A percentile compares a stretch with the other conserved stretches of the same genome.
phyloP scores from a whole-genome alignment of 2,888 invertebrate species.

The Eupithecia vulgata region DNA sequence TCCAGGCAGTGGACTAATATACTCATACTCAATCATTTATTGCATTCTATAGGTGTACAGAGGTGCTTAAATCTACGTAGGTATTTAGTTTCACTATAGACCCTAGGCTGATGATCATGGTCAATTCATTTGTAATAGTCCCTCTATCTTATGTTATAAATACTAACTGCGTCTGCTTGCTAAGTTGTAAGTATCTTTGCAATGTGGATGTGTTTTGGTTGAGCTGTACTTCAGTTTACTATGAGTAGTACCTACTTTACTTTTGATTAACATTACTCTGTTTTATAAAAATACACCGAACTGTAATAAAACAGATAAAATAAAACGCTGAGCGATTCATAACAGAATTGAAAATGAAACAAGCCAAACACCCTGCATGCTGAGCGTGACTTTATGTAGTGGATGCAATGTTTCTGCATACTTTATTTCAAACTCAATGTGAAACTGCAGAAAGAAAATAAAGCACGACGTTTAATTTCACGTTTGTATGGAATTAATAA shows the following conservation, averaged over 20 bases:
- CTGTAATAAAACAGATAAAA: conserved; percentile 18
- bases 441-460: conserved; percentile 5
- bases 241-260: not conserved
- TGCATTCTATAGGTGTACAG: too few species aligned
- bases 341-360: conserved; percentile 27
- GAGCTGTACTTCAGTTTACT: not conserved
- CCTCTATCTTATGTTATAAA: not conserved
- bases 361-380: conserved; percentile 20
- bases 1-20: too few species aligned
- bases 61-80: too few species aligned
- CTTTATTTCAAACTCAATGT: conserved; percentile 33
- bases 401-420: conserved; percentile 47
- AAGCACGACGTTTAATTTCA: not conserved
- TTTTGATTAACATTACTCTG: too few species aligned
- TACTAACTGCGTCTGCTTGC: not conserved
- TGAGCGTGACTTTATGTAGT: conserved; percentile 31
- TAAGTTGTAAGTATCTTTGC: not conserved
- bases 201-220: not conserved
- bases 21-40: too few species aligned
- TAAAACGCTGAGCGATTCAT: conserved; percentile 13
- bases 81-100: too few species aligned
- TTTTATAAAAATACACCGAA: not conserved
- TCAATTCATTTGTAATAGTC: not conserved
- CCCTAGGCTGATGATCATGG: too few species aligned
- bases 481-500: not conserved